phyloP scores from a whole-genome alignment of 2,888 invertebrate species.

The Pristionchus japonicus region DNA sequence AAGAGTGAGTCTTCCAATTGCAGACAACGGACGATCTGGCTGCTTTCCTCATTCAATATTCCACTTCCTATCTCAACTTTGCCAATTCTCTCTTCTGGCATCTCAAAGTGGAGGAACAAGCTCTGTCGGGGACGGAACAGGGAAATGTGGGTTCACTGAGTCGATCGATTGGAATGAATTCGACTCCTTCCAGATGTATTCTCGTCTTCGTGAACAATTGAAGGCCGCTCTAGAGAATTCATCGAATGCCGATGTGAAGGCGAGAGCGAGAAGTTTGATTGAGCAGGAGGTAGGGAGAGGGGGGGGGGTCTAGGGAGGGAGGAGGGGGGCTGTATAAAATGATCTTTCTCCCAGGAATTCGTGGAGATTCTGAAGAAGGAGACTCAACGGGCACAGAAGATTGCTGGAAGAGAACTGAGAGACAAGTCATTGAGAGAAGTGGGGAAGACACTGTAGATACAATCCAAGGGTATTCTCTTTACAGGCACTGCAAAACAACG shows the following conservation, averaged over 20 bases:
- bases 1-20: neutral
- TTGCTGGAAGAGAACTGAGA: slow-evolving; percentile 48
- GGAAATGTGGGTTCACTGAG: neutral
- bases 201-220: slow-evolving; percentile 19
- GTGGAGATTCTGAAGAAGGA: slow-evolving; percentile 60
- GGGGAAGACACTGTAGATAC: neutral
- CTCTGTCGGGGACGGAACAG: slow-evolving; percentile 51
- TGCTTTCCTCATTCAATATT: slow-evolving; percentile 78
- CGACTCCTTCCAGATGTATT: slow-evolving; percentile 17
- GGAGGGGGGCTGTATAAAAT: no score
- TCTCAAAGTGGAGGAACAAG: slow-evolving; percentile 63
- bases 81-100: slow-evolving; percentile 97
- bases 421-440: slow-evolving; percentile 51
- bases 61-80: slow-evolving; percentile 88
- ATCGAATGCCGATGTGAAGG: slow-evolving; percentile 8
- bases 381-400: slow-evolving; percentile 54
- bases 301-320: neutral
- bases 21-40: slow-evolving; percentile 59
- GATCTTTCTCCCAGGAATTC: no score
- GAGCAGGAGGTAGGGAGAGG: slow-evolving; percentile 41
- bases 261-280: slow-evolving; percentile 31
- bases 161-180: neutral
- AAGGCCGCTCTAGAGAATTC: slow-evolving; percentile 4
- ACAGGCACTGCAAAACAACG: slow-evolving; percentile 16
- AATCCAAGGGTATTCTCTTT: neutral